phyloP scores from a whole-genome alignment of 2,797 vertebrate species.

The Okamejei kenojei region DNA sequence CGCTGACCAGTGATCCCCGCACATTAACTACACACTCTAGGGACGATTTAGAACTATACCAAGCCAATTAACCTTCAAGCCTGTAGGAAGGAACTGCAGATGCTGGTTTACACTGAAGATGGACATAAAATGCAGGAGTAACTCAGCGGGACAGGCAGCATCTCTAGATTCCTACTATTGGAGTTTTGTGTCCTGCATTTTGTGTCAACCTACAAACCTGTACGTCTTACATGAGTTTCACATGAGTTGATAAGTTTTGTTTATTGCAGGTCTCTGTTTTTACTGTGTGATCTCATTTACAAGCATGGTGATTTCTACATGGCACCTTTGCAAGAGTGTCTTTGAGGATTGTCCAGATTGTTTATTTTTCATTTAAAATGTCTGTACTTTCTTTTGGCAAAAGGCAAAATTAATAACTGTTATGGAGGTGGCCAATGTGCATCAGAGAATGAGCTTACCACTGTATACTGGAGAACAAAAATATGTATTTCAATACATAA shows the following conservation, averaged over 20 bases:
- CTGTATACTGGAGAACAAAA: background rate
- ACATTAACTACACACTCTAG: too few species aligned
- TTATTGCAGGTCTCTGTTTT: background rate
- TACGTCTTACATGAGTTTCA: background rate
- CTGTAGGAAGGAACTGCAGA: too few species aligned
- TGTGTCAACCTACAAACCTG: too few species aligned
- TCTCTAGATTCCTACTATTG: too few species aligned
- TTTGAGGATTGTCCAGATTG: background rate
- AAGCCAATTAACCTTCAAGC: too few species aligned
- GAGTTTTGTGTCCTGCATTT: too few species aligned
- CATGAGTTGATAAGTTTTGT: background rate
- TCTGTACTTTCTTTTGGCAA: background rate
- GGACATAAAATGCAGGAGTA: too few species aligned
- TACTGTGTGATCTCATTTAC: background rate
- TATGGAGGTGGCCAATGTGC: background rate
- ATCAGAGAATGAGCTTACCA: background rate
- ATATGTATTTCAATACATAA: background rate
- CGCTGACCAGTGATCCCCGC: too few species aligned
- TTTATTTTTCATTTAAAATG: background rate
- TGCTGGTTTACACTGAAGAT: too few species aligned
- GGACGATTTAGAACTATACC: too few species aligned
- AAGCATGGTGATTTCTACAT: background rate
- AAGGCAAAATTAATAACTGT: background rate
- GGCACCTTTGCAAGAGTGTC: background rate
- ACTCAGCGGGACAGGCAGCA: too few species aligned